These are phyloP conservation scores for Megatriorchis doriae DNA, from an alignment of 2,113 vertebrate genomes.

Conservation along the genomic window DNA sequence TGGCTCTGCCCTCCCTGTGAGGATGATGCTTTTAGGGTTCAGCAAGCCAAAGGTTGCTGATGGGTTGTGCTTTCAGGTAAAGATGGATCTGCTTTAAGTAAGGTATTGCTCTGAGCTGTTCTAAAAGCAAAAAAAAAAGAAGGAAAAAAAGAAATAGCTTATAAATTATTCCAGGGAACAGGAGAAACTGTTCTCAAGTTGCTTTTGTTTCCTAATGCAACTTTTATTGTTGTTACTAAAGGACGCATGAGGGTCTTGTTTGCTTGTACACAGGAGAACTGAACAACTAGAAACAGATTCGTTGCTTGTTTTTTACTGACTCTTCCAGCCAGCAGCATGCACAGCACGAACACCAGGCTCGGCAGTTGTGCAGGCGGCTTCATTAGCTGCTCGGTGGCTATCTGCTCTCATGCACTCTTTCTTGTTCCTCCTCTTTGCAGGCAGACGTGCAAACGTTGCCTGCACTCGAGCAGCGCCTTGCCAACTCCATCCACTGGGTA, in stretches of 20 bases:
- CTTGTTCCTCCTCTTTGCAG: neutral
- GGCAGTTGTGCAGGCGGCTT: fast-evolving
- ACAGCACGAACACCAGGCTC: neutral
- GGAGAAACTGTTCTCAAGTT: neutral
- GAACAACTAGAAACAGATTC: neutral
- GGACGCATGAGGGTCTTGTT: fast-evolving
- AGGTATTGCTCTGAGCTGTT: neutral
- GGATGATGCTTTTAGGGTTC: neutral
- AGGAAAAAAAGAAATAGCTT: neutral
- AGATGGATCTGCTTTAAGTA: neutral
- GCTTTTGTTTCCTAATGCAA: neutral
- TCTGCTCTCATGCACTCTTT: neutral
- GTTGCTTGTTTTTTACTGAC: neutral
- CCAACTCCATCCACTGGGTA: neutral
- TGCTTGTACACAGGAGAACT: neutral
- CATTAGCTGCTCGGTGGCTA: fast-evolving
- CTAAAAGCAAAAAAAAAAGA: neutral
- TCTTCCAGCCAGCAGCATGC: neutral
- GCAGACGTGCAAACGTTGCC: neutral
- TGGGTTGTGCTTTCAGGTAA: neutral
- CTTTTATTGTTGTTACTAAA: neutral
- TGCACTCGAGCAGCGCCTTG: fast-evolving
- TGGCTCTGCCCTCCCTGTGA: neutral
- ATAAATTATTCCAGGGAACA: neutral
- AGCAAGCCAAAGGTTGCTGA: neutral